Evolutionary conservation across 2,113 vertebrate genomes (phyloP), one percentile per base, ranked within the genome.

Genomic region (Gymnobelideus leadbeateri): DNA sequence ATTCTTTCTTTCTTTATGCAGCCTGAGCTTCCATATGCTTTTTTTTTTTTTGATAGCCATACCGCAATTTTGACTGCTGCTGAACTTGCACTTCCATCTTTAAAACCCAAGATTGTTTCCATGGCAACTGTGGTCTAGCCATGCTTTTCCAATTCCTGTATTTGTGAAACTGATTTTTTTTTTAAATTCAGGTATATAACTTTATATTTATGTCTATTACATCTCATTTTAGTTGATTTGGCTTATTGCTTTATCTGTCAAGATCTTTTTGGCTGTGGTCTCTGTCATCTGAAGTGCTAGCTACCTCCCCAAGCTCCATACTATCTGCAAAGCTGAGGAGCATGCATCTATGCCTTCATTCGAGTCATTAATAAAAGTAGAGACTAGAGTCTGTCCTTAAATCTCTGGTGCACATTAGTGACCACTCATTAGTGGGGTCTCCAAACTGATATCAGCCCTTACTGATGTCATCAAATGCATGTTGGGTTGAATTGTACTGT

Each of bases 91-190:
- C 68, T 84, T 84, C 37, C 68, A 43, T 43, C 68, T 23, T 23
- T 84, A 84, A 84, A 84, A 84, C n/a, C 68, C n/a, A 84, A 84
- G 68, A 84, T 23, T 84, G 68, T 84, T 84, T 84, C 68, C 68
- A 84, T 43, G 68, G n/a, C 68, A 84, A 84, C 68, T 84, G 68
- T 84, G 37, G 19, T 43, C n/a, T 84, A 84, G n/a, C 37, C n/a
- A 21, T 43, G 37, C 19, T 84, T 84, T 84, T 7, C n/a, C 16
- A 61, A 68, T 84, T 84, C 68, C 68, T 43, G n/a, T 43, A 84
- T 84, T 43, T 84, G n/a, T 84, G 68, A 43, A 84, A 16, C n/a
- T 84, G 12, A 68, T 23, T 43, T 84, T 77, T 31, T 61, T 68
- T 37, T 16, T 54, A 49, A 49, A 84, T 7, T 43, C 68, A 43